Evolutionary conservation across 2,888 invertebrate species (phyloP), one percentile per base, ranked within the genome.

Genomic region (Enchytraeus crypticus): DNA sequence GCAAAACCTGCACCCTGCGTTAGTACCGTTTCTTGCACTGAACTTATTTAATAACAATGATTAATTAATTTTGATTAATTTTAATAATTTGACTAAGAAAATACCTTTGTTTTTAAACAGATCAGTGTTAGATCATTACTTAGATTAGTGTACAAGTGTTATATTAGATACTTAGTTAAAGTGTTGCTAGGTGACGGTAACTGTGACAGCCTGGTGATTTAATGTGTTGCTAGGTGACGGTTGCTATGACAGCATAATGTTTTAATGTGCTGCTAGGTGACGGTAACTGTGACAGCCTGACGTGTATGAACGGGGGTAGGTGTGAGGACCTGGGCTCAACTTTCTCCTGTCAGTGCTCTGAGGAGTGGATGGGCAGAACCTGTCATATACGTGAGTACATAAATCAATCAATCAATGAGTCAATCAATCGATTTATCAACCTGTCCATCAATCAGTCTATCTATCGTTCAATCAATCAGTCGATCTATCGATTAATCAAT

Each of bases 281-380:
- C 21, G 89, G 90, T 78, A 90, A 92, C 77, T 93, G 93, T 82
- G 89, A 88, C 66, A 87, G 87, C 46, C 86, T 88, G 67, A 92
- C 92, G 2, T 93, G 93, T 79, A 85, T 85, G 70, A 93, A 95
- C 76, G 89, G 88, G 43, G 95, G 92, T 0, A 87, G 88, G 69
- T 97, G 96, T 76, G 84, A 88, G 34, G 95, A 96, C 63, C 61
- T 71, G 43, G 78, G 82, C 47, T 83, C 83, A 4, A 84, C 84
- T 68, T 85, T 84, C 71, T 79, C 81, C 61, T 85, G 85, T 71
- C 79, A 80, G 54, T 85, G 85, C 72, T 78, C 80, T 51, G 81
- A 82, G 59, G 83, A 82, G 2, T 85, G 85, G 85, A 85, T 86
- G 72, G 88, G 88, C 66, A 88, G 82, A 51, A 83, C 83, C 26